phyloP scores from a whole-genome alignment of 1,140 invertebrate genomes.

The Telenomus remus region DNA sequence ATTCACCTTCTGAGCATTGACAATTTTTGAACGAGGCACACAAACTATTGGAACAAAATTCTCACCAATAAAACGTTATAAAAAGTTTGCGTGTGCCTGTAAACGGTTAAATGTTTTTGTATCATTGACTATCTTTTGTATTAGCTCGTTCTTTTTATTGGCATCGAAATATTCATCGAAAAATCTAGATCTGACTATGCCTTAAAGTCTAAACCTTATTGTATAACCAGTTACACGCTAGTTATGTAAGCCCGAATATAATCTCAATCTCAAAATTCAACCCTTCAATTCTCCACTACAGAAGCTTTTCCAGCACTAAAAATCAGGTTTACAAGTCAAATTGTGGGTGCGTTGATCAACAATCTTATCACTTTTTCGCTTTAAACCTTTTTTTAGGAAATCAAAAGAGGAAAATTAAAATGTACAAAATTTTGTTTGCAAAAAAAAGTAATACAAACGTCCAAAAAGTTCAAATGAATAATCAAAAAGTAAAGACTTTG shows the following conservation, averaged over 20 bases:
- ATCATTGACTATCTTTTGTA: slow-evolving; percentile 49
- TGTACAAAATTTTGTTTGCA: too few relatives aligned
- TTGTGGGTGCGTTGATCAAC: slow-evolving; percentile 48
- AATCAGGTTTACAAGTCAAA: slow-evolving; percentile 29
- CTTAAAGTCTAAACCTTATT: slow-evolving; percentile 33
- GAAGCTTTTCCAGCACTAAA: slow-evolving; percentile 37
- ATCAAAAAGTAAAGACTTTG: too few relatives aligned
- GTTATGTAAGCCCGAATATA: slow-evolving; percentile 31
- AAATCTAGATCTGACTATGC: slow-evolving; percentile 39
- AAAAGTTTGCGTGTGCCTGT: slow-evolving; percentile 21
- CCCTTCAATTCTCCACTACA: slow-evolving; percentile 23
- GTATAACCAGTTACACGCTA: slow-evolving; percentile 32
- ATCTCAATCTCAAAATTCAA: slow-evolving; percentile 18
- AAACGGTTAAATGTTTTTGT: slow-evolving; percentile 22
- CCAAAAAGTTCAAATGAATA: neutral
- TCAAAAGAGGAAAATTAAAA: too few relatives aligned
- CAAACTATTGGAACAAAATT: slow-evolving; percentile 9
- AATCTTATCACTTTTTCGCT: slow-evolving; percentile 49
- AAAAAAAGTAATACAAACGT: too few relatives aligned
- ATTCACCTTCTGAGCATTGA: slow-evolving; percentile 28
- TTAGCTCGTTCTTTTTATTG: slow-evolving; percentile 51
- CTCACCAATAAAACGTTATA: neutral
- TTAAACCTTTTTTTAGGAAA: too few relatives aligned
- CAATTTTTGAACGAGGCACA: slow-evolving; percentile 30
- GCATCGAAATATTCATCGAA: slow-evolving; percentile 56